Evolutionary conservation across 2,113 vertebrate species (phyloP).

Genomic region (Dinomys branickii): DNA sequence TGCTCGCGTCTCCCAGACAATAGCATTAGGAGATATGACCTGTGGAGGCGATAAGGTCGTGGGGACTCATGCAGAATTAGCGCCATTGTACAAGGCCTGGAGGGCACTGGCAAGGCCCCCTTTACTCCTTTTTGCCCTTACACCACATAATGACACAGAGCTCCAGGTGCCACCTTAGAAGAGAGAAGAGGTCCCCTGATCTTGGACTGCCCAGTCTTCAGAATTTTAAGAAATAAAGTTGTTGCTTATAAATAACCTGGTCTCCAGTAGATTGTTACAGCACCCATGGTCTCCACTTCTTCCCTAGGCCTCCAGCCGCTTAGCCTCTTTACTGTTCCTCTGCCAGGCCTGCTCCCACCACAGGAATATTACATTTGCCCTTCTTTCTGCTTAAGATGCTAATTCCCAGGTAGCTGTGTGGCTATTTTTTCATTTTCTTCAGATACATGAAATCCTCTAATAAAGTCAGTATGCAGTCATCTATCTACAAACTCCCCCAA

Average conservation of each 20-base stretch:
- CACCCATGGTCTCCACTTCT: not conserved
- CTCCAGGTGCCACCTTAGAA: not conserved
- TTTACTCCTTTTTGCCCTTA: not conserved
- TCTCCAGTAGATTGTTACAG: not conserved
- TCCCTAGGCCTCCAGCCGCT: not conserved
- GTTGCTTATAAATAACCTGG: not conserved
- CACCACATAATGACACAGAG: not conserved
- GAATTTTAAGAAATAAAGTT: not conserved
- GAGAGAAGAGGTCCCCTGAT: not conserved
- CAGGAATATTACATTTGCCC: not conserved
- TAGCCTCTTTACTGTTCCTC: not conserved
- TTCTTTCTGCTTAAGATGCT: not conserved
- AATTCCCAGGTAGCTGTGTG: not conserved
- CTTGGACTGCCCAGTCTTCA: not conserved
- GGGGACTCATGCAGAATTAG: not conserved
- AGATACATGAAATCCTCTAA: not conserved
- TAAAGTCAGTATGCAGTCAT: not conserved
- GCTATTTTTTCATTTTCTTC: not conserved
- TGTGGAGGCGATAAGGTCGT: not conserved
- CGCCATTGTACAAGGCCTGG: not conserved
- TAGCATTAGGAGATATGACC: not conserved
- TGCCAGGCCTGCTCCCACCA: not conserved
- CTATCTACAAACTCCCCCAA: no score
- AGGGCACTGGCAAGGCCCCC: not conserved
- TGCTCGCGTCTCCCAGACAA: not conserved